Evolutionary conservation across 2,888 invertebrate species (phyloP).

Genomic region (Perizoma affinitatum): DNA sequence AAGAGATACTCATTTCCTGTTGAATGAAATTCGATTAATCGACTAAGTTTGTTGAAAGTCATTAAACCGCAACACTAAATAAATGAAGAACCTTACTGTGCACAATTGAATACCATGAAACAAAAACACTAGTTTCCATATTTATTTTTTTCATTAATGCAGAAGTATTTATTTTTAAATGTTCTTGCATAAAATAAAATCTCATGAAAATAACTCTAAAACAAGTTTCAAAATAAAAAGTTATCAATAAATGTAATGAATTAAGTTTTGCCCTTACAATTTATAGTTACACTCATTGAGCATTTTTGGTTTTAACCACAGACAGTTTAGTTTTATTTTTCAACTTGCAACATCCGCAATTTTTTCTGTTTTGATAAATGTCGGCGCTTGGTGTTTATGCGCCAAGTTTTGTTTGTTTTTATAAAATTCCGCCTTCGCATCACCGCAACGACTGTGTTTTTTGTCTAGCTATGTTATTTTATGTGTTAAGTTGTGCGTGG

Average conservation of each 20-base stretch:
- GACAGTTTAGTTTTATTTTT: conserved; percentile 29
- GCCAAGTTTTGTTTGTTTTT: conserved; percentile 77
- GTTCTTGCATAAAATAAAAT: too few species aligned
- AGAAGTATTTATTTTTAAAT: too few species aligned
- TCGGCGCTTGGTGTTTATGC: conserved; percentile 73
- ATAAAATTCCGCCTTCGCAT: conserved; percentile 43
- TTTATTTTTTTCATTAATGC: too few species aligned
- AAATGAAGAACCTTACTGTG: not conserved
- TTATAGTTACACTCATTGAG: too few species aligned
- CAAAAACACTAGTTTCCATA: too few species aligned
- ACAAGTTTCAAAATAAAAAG: too few species aligned
- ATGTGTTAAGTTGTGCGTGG: conserved; percentile 43
- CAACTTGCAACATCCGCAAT: conserved; percentile 38
- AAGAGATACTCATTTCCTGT: conserved; percentile 38
- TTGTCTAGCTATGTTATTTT: conserved; percentile 55
- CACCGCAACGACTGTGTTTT: conserved; percentile 36
- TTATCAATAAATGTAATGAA: too few species aligned
- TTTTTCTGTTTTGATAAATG: conserved; percentile 62
- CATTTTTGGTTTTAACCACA: conserved; percentile 31
- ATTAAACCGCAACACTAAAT: not conserved
- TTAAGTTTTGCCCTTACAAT: too few species aligned
- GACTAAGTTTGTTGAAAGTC: conserved; percentile 32
- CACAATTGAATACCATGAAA: not conserved
- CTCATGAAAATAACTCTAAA: too few species aligned
- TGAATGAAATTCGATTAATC: conserved; percentile 29